Conservation (phyloP, 2,888 invertebrate genomes). For the Thecocarcelia acutangulata region DNA sequence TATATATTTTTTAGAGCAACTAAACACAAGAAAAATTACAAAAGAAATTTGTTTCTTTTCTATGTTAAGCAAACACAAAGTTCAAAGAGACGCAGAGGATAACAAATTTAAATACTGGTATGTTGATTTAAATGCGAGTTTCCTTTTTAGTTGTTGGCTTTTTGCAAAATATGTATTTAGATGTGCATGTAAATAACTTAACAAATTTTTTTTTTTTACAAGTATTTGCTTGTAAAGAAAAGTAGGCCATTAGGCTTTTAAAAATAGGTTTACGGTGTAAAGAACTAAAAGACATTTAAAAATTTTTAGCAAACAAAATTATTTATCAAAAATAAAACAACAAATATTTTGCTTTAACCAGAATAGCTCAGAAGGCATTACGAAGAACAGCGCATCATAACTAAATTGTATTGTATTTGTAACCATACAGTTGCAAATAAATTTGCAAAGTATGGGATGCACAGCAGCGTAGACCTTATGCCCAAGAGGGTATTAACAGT, state of each 20-base stretch:
- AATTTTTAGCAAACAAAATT: neutral
- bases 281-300: neutral
- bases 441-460: no score
- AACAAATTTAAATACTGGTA: constrained; percentile 31
- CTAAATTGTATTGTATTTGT: no score
- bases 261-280: constrained; percentile 26
- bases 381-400: no score
- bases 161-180: constrained; percentile 33
- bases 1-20: constrained; percentile 46
- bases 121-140: neutral
- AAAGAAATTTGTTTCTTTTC: neutral
- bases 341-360: no score
- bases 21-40: constrained; percentile 33
- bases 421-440: no score
- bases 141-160: constrained; percentile 16
- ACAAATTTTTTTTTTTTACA: constrained; percentile 6
- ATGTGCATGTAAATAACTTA: constrained; percentile 9
- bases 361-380: no score
- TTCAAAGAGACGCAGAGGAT: constrained; percentile 1
- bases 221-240: constrained; percentile 18
- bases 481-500: no score
- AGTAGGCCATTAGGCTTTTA: constrained; percentile 51
- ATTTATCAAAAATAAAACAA: no score
- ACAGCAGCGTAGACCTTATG: no score
- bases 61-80: neutral